Conservation (phyloP, 2,888 invertebrate genomes). For the Sphaerophoria rueppellii region DNA sequence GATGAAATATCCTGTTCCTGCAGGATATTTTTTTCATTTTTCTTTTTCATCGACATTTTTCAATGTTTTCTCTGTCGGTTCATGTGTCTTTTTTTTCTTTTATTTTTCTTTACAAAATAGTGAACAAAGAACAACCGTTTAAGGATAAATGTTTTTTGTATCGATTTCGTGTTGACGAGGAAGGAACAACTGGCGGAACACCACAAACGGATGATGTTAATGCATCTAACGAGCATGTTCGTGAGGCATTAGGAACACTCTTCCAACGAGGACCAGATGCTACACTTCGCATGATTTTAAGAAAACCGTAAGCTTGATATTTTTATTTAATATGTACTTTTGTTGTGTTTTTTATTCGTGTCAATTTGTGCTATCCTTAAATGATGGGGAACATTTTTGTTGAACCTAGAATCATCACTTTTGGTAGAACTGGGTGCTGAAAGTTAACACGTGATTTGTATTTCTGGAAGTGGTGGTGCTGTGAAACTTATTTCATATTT, state of each 20-base stretch:
- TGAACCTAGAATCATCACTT: too few species aligned
- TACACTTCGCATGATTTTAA: slow-evolving; percentile 89
- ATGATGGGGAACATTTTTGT: too few species aligned
- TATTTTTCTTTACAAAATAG: slow-evolving; percentile 80
- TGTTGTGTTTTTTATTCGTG: slow-evolving; percentile 24
- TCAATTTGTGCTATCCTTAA: too few species aligned
- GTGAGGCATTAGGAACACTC: slow-evolving; percentile 86
- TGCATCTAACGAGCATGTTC: slow-evolving; percentile 87
- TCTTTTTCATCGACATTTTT: slow-evolving; percentile 2
- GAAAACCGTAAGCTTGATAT: slow-evolving; percentile 87
- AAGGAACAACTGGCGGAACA: slow-evolving; percentile 84
- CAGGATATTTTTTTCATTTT: neutral
- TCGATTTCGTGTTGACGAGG: slow-evolving; percentile 90
- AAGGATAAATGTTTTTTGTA: slow-evolving; percentile 92
- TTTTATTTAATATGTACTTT: slow-evolving; percentile 34
- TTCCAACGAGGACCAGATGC: slow-evolving; percentile 90
- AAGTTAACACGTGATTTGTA: too few species aligned
- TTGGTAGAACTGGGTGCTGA: too few species aligned
- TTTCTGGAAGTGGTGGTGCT: too few species aligned
- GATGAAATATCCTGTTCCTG: slow-evolving; percentile 17
- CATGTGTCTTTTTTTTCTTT: neutral
- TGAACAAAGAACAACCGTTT: slow-evolving; percentile 90
- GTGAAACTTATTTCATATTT: too few species aligned
- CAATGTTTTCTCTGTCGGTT: slow-evolving; percentile 5
- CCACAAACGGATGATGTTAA: slow-evolving; percentile 85